These are phyloP conservation scores for Physeter macrocephalus DNA, from an alignment of 2,113 vertebrate species.

Conservation along the genomic window DNA sequence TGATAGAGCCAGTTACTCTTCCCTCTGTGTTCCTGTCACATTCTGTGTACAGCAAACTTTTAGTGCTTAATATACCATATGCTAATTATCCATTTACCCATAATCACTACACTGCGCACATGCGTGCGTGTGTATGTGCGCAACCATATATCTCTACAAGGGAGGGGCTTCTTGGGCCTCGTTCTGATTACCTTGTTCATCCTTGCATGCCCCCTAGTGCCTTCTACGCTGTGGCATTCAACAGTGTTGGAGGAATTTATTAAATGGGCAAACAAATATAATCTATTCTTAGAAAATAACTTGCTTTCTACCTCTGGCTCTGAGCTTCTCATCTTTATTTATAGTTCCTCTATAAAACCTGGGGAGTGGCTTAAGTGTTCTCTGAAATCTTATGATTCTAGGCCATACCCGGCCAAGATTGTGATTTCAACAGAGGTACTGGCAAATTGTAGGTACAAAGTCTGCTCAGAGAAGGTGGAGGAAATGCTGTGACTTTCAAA, in stretches of 20 bases:
- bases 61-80: neutral
- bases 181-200: neutral
- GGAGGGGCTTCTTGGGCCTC: neutral
- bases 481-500: neutral
- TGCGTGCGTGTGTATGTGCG: no score
- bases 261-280: neutral
- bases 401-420: neutral
- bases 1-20: neutral
- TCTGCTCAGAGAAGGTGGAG: neutral
- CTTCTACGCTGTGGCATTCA: neutral
- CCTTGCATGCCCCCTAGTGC: neutral
- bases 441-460: neutral
- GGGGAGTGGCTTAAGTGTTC: neutral
- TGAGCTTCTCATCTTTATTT: neutral
- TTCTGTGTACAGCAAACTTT: neutral
- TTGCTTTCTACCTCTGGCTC: neutral
- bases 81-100: neutral
- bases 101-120: neutral
- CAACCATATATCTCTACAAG: no score
- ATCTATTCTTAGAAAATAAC: neutral
- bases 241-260: neutral
- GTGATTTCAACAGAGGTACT: neutral
- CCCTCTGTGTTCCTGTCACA: neutral
- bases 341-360: constrained; percentile 1
- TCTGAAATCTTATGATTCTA: neutral